phyloP scores from a whole-genome alignment of 2,797 vertebrate species.

The Fratercula arctica region DNA sequence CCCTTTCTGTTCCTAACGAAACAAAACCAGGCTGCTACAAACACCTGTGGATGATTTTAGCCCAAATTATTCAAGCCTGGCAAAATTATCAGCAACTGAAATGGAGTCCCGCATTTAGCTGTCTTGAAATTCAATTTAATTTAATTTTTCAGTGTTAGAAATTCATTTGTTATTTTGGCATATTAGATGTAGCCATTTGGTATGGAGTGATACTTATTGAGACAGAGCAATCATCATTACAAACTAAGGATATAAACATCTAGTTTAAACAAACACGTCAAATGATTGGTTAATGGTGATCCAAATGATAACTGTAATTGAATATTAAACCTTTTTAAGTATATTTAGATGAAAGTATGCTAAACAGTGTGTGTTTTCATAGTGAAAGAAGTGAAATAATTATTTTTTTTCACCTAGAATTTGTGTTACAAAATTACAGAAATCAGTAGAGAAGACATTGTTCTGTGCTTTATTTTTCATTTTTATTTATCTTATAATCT shows the following conservation, averaged over 20 bases:
- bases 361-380: neutral
- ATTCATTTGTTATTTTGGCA: neutral
- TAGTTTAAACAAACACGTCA: neutral
- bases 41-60: neutral
- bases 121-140: neutral
- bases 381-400: neutral
- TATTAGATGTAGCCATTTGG: neutral
- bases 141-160: neutral
- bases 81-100: neutral
- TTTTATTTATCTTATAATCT: neutral
- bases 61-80: neutral
- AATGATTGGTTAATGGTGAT: neutral
- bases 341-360: neutral
- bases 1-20: neutral
- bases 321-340: neutral
- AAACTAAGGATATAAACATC: neutral
- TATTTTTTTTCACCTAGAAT: neutral
- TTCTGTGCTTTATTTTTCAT: neutral
- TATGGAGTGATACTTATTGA: neutral
- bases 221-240: neutral
- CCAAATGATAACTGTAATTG: neutral
- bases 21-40: neutral
- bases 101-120: neutral
- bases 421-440: neutral
- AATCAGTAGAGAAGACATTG: neutral